Evolutionary conservation across 2,888 invertebrate species (phyloP), one percentile per base, ranked within the genome.

Genomic region (Drosophila anomalata): DNA sequence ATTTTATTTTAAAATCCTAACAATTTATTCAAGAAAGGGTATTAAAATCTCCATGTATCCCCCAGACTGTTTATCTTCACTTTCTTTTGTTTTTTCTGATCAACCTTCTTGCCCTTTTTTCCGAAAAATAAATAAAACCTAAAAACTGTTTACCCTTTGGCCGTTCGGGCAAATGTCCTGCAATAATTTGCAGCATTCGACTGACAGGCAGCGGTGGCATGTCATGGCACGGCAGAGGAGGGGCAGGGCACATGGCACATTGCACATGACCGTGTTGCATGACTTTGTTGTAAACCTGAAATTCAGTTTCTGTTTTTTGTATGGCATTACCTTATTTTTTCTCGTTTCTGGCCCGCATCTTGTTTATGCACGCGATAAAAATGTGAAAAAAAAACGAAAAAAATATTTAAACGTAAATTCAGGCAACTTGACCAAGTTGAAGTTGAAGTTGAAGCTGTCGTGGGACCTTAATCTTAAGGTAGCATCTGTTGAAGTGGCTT

Each of bases 351-450:
- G 50, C 63, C 62, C 72, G 63, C 67, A 57, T 76, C 74, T 82
- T 82, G 82, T 82, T 82, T 82, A 82, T 82, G 82, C 82, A 85
- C 85, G 85, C 82, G 82, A 82, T 82, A 82, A 82, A 80, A 79
- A 71, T 77, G 77, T 76, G 77, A 66, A 78, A 61, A 71, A 73
- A 56, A 60, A 68, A 50, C 5, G 17, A 17, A 44, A 65, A 57
- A 11, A 50, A 66, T 62, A 42, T 41, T 58, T 66, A 46, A 66
- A 63, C 55, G 57, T 71, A 80, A 78, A 63, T 75, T 63, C 50
- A 60, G 61, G 63, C 63, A 76, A 75, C 71, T 77, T 85, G 76
- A 83, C 83, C 86, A 87, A 78, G 78, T 75, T 81, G 85, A 80
- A 66, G 78, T 75, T 81, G 85, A 80, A 66, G 78, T 78, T 69